phyloP scores from a whole-genome alignment of 2,888 invertebrate genomes.

The Selenia dentaria region DNA sequence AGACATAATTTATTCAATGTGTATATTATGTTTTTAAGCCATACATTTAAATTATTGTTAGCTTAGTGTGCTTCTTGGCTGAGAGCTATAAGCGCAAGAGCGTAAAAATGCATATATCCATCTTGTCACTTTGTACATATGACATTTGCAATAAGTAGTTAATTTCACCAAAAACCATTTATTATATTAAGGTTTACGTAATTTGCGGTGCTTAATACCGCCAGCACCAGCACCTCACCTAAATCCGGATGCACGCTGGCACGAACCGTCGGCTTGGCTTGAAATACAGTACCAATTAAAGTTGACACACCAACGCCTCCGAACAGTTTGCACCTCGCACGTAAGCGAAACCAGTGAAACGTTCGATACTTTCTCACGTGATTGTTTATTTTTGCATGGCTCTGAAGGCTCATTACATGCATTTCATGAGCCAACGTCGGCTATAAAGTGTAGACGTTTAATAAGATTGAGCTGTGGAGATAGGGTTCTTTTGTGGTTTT shows the following conservation, averaged over 20 bases:
- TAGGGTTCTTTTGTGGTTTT: conserved; percentile 2
- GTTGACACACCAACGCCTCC: conserved; percentile 74
- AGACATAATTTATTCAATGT: no score
- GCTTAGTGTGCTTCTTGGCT: no score
- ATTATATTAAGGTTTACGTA: no score
- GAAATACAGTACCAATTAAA: conserved; percentile 82
- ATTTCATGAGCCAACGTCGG: conserved; percentile 18
- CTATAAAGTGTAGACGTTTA: conserved; percentile 14
- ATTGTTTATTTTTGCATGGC: conserved; percentile 39
- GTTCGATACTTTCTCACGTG: conserved; percentile 57
- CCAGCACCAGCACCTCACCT: conserved; percentile 41
- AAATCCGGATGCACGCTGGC: conserved; percentile 55
- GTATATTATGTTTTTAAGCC: no score
- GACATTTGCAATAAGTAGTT: no score
- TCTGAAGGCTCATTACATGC: conserved; percentile 30
- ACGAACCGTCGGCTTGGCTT: conserved; percentile 64
- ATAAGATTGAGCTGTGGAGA: conserved; percentile 16
- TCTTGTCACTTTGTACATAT: no score
- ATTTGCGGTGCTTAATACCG: no score
- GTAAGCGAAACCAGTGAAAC: conserved; percentile 39
- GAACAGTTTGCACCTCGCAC: conserved; percentile 69
- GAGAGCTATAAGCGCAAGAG: no score
- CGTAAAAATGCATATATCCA: no score
- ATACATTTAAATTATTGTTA: no score
- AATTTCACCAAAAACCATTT: no score